Conservation (phyloP, 2,797 vertebrate genomes). For the Luscinia luscinia region DNA sequence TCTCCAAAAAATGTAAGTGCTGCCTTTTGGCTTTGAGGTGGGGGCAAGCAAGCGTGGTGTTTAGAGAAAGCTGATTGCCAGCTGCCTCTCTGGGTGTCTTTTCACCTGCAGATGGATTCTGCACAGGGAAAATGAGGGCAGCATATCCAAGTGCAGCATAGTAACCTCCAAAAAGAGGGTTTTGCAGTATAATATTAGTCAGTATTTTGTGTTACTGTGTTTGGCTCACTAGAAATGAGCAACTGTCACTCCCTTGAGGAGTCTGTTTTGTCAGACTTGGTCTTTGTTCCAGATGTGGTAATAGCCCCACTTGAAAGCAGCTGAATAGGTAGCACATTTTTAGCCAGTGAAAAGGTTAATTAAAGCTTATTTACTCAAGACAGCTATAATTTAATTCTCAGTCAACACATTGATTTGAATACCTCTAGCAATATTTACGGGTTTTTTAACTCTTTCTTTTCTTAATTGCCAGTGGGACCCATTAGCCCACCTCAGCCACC, state of each 20-base stretch:
- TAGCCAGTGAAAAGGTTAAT: background rate
- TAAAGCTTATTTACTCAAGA: background rate
- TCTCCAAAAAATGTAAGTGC: constrained; percentile 93
- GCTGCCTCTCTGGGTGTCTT: background rate
- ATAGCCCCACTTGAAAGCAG: background rate
- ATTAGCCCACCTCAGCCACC: constrained; percentile 97
- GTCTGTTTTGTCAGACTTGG: background rate
- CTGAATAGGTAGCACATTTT: background rate
- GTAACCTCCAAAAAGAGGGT: background rate
- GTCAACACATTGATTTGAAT: background rate
- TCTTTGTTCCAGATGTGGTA: background rate
- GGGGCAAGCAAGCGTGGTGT: background rate
- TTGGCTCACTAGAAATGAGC: background rate
- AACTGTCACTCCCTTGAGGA: background rate
- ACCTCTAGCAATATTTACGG: background rate
- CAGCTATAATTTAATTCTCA: background rate
- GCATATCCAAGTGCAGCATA: background rate
- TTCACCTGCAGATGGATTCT: background rate
- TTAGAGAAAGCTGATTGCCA: background rate
- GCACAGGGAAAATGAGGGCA: background rate
- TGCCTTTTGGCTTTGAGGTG: background rate
- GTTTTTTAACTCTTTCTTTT: background rate
- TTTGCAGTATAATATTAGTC: background rate
- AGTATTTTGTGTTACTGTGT: background rate
- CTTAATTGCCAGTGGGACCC: constrained; percentile 86